Conservation (phyloP, 1,140 invertebrate genomes). For the Odontomachus brunneus region DNA sequence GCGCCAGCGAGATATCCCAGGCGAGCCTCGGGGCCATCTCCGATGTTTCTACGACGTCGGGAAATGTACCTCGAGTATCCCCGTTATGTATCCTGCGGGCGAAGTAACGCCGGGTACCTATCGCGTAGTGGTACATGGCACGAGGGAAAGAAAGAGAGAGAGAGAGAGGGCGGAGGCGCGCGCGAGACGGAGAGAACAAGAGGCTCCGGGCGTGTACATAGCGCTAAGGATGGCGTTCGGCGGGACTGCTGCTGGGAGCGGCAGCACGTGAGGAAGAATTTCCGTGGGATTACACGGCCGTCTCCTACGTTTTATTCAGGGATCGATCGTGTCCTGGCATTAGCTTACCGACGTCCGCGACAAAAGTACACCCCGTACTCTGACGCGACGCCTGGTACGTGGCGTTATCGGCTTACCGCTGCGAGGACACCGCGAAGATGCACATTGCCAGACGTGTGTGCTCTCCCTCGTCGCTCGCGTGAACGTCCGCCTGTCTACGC, state of each 20-base stretch:
- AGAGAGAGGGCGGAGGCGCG: conserved; percentile 17
- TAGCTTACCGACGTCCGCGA: conserved; percentile 31
- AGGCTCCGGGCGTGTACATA: conserved; percentile 14
- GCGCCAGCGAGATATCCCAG: not conserved
- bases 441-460: not conserved
- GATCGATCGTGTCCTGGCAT: conserved; percentile 56
- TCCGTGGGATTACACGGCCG: conserved; percentile 57
- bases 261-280: conserved; percentile 64
- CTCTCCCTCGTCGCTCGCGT: not conserved
- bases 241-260: not conserved
- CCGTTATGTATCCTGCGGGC: conserved; percentile 56
- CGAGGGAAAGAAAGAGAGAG: not conserved
- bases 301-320: conserved; percentile 23
- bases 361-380: conserved; percentile 26
- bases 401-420: conserved; percentile 52
- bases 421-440: not conserved
- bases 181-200: conserved; percentile 3
- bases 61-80: conserved; percentile 56
- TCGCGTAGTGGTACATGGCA: conserved; percentile 59
- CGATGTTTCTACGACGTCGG: conserved; percentile 31
- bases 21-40: conserved; percentile 29
- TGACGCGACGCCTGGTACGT: not conserved
- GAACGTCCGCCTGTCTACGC: conserved; percentile 17
- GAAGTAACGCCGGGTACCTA: conserved; percentile 70
- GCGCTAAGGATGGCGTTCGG: not conserved